Conservation (phyloP, 1,140 invertebrate genomes). For the Zaprionus gabonicus region DNA sequence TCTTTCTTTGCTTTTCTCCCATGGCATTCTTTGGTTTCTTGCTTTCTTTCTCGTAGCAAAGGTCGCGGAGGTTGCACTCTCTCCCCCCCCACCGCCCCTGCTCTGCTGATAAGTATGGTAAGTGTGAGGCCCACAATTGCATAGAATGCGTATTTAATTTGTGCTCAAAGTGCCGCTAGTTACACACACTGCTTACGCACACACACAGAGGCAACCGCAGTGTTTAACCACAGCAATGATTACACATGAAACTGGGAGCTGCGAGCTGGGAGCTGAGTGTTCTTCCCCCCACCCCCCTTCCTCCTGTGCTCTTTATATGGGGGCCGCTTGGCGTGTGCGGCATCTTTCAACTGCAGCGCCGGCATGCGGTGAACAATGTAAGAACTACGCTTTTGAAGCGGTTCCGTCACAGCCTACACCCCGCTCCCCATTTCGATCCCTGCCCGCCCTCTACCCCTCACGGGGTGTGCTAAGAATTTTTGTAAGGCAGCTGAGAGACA, state of each 20-base stretch:
- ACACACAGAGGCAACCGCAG: conserved; percentile 26
- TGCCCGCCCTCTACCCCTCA: conserved; percentile 2
- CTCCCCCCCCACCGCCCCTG: conserved; percentile 19
- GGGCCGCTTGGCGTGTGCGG: conserved; percentile 57
- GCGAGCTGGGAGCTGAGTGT: neutral
- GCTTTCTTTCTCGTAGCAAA: conserved; percentile 36
- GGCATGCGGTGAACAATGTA: conserved; percentile 73
- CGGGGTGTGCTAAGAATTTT: conserved; percentile 49
- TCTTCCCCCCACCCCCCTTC: neutral
- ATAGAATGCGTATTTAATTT: conserved; percentile 62
- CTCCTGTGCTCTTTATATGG: conserved; percentile 13
- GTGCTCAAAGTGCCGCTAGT: conserved; percentile 64
- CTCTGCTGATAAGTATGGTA: conserved; percentile 58
- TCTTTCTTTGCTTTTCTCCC: neutral
- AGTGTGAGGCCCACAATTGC: conserved; percentile 41
- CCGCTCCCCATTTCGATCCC: neutral
- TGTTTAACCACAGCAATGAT: conserved; percentile 32
- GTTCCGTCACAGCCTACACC: conserved; percentile 28
- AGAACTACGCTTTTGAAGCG: conserved; percentile 45
- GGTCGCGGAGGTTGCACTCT: conserved; percentile 47
- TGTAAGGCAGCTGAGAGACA: conserved; percentile 25
- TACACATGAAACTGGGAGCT: conserved; percentile 18
- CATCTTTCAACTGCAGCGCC: conserved; percentile 70
- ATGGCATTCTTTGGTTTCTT: conserved; percentile 4
- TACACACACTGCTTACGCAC: conserved; percentile 53